Evolutionary conservation across 1,140 invertebrate genomes (phyloP).

Genomic region (Drosophila parvula): DNA sequence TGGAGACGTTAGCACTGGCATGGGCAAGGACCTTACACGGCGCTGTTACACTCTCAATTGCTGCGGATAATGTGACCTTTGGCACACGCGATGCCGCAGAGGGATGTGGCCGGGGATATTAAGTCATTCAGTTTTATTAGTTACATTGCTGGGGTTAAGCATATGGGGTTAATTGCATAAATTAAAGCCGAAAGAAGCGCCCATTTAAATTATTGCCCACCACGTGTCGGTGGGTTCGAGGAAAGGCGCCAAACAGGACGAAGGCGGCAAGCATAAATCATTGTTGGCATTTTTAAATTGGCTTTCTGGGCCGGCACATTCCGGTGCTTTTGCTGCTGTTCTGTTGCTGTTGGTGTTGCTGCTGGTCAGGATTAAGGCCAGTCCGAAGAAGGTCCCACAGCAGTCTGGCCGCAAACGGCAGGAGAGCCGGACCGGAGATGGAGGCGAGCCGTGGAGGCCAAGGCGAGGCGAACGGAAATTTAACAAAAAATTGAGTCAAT

Average conservation of each 20-base stretch:
- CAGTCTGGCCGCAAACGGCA: slow-evolving; percentile 34
- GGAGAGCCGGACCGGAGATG: slow-evolving; percentile 30
- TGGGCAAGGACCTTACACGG: slow-evolving; percentile 50
- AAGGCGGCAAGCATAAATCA: slow-evolving; percentile 67
- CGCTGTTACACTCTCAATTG: slow-evolving; percentile 30
- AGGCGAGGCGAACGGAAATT: slow-evolving; percentile 68
- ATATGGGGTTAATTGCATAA: slow-evolving; percentile 81
- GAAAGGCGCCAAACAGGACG: slow-evolving; percentile 3
- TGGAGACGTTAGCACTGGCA: slow-evolving; percentile 72
- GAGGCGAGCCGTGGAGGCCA: slow-evolving; percentile 9
- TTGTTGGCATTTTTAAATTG: slow-evolving; percentile 82
- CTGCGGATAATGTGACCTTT: slow-evolving; percentile 69
- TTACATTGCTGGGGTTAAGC: slow-evolving; percentile 62
- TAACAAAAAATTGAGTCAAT: slow-evolving; percentile 81
- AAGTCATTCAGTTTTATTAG: slow-evolving; percentile 80
- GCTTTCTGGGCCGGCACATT: slow-evolving; percentile 76
- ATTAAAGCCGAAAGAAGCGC: slow-evolving; percentile 63
- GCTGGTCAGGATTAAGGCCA: slow-evolving; percentile 62
- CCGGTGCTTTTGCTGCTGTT: slow-evolving; percentile 27
- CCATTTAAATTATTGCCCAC: slow-evolving; percentile 57
- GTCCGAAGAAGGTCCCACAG: slow-evolving; percentile 18
- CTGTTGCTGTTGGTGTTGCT: too few relatives aligned
- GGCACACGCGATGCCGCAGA: slow-evolving; percentile 48
- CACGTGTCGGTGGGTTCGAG: slow-evolving; percentile 1
- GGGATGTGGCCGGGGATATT: slow-evolving; percentile 56